Conservation (phyloP, 1,140 invertebrate species). For the Drepana arcuata region DNA sequence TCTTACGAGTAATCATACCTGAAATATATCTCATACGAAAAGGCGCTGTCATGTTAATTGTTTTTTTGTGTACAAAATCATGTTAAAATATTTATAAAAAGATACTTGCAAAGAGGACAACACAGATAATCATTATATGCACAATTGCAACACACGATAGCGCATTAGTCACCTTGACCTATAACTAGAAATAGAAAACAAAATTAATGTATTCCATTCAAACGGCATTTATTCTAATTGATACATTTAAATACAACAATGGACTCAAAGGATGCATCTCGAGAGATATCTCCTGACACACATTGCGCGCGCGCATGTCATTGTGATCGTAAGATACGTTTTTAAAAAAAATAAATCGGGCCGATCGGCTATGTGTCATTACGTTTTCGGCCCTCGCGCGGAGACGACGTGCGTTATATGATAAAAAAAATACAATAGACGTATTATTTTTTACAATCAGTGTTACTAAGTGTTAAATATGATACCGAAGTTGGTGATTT, state of each 20-base stretch:
- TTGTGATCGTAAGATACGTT: conserved; percentile 29
- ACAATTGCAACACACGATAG: conserved; percentile 14
- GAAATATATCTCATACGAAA: too few species aligned
- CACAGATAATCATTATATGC: conserved; percentile 1
- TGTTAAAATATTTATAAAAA: too few species aligned
- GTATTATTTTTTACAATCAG: conserved; percentile 2
- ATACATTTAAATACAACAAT: conserved; percentile 10
- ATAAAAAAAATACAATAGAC: conserved; percentile 3
- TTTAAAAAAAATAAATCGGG: conserved; percentile 45
- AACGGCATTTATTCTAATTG: too few species aligned
- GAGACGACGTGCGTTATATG: conserved; percentile 23
- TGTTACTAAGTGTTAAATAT: conserved; percentile 17
- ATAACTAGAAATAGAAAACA: too few species aligned
- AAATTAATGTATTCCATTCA: too few species aligned
- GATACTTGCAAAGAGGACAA: too few species aligned
- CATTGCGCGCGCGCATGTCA: conserved; percentile 33
- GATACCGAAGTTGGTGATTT: conserved; percentile 15
- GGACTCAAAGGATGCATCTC: conserved; percentile 51
- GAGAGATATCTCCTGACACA: conserved; percentile 45
- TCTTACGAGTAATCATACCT: too few species aligned
- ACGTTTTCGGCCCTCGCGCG: conserved; percentile 27
- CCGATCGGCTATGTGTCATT: conserved; percentile 30
- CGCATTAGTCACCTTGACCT: too few species aligned
- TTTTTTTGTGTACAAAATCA: too few species aligned
- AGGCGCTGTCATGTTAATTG: too few species aligned